Conservation (phyloP, 2,888 invertebrate genomes). For the Leptopilina syphax region DNA sequence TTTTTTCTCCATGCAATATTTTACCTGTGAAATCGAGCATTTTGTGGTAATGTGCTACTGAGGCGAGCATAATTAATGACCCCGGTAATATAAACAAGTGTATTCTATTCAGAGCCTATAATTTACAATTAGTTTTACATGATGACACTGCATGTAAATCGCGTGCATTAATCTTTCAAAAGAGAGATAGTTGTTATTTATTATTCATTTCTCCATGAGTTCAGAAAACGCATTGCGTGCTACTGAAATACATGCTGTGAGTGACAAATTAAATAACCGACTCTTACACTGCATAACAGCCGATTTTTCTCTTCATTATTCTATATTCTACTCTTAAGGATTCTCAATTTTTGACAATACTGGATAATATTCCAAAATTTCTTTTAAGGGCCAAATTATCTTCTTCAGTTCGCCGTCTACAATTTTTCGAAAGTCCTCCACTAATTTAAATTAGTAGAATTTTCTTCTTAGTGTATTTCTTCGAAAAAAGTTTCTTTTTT, state of each 20-base stretch:
- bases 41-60: constrained; percentile 36
- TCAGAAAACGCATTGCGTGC: constrained; percentile 30
- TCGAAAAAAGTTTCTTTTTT: too few species aligned
- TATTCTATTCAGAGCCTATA: constrained; percentile 39
- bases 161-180: constrained; percentile 29
- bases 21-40: constrained; percentile 28
- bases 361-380: too few species aligned
- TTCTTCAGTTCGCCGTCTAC: too few species aligned
- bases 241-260: constrained; percentile 31
- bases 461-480: too few species aligned
- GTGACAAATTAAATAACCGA: constrained; percentile 40
- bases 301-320: neutral
- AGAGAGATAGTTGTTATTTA: constrained; percentile 39
- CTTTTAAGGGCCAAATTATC: too few species aligned
- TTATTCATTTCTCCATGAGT: constrained; percentile 38
- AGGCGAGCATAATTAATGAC: constrained; percentile 29
- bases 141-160: constrained; percentile 40
- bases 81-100: constrained; percentile 39
- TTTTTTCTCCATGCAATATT: neutral
- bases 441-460: too few species aligned
- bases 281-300: neutral
- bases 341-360: too few species aligned
- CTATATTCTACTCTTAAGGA: too few species aligned
- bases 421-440: too few species aligned
- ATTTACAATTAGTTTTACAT: constrained; percentile 42